phyloP scores from a whole-genome alignment of 2,797 vertebrate genomes.

The Crocidura indochinensis region DNA sequence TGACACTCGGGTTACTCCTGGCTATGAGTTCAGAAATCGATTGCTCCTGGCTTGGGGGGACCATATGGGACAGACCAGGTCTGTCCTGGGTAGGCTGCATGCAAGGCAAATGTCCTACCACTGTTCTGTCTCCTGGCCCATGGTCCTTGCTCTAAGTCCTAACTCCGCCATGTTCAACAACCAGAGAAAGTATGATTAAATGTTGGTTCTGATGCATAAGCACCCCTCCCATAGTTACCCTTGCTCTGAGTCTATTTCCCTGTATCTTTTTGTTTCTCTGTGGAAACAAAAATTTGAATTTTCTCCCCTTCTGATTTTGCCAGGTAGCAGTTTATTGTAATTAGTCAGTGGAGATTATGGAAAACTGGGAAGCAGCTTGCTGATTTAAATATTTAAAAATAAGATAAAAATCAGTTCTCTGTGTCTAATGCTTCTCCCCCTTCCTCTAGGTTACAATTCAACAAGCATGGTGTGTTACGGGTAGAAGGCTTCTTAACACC shows the following conservation, averaged over 20 bases:
- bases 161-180: neutral
- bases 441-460: constrained; percentile 89
- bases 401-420: constrained; percentile 31
- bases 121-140: no score
- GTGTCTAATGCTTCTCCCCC: neutral
- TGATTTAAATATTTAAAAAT: constrained; percentile 36
- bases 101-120: no score
- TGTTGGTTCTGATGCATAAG: neutral
- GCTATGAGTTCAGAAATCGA: no score
- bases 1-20: no score
- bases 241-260: neutral
- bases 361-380: constrained; percentile 33
- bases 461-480: constrained; percentile 91
- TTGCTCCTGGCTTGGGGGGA: no score
- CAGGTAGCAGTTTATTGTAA: neutral
- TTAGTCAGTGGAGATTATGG: constrained; percentile 49
- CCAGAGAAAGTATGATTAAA: neutral
- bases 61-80: no score
- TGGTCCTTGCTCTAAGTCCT: constrained; percentile 24
- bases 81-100: no score
- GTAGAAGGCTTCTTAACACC: constrained; percentile 92
- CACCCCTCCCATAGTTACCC: neutral
- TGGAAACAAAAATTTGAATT: no score
- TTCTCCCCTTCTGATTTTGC: neutral
- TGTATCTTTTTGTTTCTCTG: neutral